These are phyloP conservation scores for Lasioglossum morio DNA, from an alignment of 2,888 invertebrate species.

Conservation along the genomic window DNA sequence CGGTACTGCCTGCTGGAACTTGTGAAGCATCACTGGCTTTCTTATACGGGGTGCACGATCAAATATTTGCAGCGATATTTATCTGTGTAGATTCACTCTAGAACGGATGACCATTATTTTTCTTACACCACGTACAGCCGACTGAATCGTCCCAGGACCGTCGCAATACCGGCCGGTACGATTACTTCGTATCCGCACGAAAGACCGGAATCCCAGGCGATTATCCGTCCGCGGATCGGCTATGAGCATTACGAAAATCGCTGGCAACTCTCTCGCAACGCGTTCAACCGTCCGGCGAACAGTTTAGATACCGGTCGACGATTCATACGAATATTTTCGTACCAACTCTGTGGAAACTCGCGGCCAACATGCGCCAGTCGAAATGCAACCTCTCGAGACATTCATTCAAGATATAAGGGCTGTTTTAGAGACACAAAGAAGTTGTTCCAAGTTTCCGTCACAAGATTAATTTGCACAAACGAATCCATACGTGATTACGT, in stretches of 20 bases:
- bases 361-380: too few species aligned
- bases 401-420: too few species aligned
- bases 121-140: constrained; percentile 17
- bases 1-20: constrained; percentile 48
- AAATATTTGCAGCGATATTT: background rate
- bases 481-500: too few species aligned
- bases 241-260: constrained; percentile 63
- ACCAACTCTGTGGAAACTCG: background rate
- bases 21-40: constrained; percentile 38
- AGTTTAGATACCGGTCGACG: constrained; percentile 37
- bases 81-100: background rate
- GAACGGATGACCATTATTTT: background rate
- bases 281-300: constrained; percentile 27
- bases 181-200: constrained; percentile 64
- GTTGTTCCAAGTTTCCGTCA: too few species aligned
- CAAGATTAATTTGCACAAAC: too few species aligned
- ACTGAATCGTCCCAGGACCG: constrained; percentile 32
- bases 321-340: constrained; percentile 26
- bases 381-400: background rate
- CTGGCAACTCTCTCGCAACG: constrained; percentile 39
- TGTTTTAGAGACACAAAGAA: too few species aligned
- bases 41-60: background rate
- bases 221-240: constrained; percentile 62
- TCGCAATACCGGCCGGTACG: constrained; percentile 49
- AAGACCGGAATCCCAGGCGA: constrained; percentile 67